Base-by-base conservation (phyloP, 2,113 vertebrate genomes). In the Leucosticte australis region DNA sequence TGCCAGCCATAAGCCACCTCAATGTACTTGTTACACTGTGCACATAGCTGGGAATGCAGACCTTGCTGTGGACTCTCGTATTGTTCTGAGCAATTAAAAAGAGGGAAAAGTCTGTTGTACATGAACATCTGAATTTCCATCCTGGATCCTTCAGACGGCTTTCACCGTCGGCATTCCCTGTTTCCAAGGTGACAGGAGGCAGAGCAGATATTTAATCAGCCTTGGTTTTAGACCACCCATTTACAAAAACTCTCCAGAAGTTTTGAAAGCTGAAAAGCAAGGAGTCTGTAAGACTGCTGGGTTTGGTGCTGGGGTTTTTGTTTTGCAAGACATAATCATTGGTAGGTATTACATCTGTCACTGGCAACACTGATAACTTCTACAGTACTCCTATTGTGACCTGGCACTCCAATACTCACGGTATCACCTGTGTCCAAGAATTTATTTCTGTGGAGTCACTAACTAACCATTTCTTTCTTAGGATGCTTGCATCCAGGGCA, bases 401-500 rank as follows among this genome's bases (percentile, higher is more conserved):
- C 35, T 68, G 60, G 39, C 27, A 84, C 27, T 73, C 19, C 14
- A 73, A 53, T 9, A 49, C 17, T 73, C 0, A 4, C 20, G 11
- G 26, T 53, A 53, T 53, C 62, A 62, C 6, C 26, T 53, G 15
- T 17, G 20, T 49, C 39, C 60, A 92, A 60, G 26, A 35, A 28
- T 55, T 76, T 65, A 62, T 55, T 87, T 82, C 20, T 64, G 37
- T 28, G 28, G 46, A 52, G 44, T 68, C 80, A 78, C 52, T 71
- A 30, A 53, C 11, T 44, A 39, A 37, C 46, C 21, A 46, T 14
- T 71, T 90, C 13, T 87, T 42, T 82, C 55, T 33, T 26, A 97
- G 96, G 94, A 96, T 96, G 94, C 64, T 74, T 79, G 74, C 62
- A 92, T 31, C 79, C 89, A 90, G 91, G 67, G 70, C 93, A 91